A percentile compares a stretch with the other conserved stretches of the same genome.
Conservation (phyloP, 2,797 vertebrate genomes). For the Miichthys miiuy region DNA sequence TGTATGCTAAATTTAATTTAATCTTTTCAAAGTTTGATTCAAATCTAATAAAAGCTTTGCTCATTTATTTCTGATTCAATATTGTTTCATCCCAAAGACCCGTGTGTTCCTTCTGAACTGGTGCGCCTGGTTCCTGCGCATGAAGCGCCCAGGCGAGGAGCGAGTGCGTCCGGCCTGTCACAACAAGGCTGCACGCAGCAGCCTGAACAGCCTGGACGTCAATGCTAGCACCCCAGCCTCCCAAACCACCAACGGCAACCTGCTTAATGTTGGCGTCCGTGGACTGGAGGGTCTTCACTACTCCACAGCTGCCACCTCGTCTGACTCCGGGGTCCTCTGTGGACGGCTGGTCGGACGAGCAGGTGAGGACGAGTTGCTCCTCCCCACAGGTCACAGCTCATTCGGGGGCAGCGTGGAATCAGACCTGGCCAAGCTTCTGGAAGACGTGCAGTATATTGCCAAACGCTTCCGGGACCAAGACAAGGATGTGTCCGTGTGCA, state of each 20-base stretch:
- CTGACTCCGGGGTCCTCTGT: conserved; percentile 78
- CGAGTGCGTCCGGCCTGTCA: conserved; percentile 89
- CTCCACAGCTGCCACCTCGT: conserved; percentile 68
- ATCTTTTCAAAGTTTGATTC: not conserved
- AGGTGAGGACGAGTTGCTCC: conserved; percentile 78
- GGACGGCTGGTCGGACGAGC: conserved; percentile 57
- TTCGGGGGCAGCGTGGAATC: conserved; percentile 53
- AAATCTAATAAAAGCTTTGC: not conserved
- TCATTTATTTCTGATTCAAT: not conserved
- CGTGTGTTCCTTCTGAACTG: conserved; percentile 94
- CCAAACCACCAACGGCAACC: conserved; percentile 86
- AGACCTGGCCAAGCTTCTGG: conserved; percentile 86
- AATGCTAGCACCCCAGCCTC: conserved; percentile 80
- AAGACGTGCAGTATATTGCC: conserved; percentile 91
- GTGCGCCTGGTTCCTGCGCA: conserved; percentile 97
- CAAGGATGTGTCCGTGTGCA: conserved; percentile 87
- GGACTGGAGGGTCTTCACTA: conserved; percentile 88
- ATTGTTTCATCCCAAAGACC: conserved; percentile 81
- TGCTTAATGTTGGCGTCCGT: conserved; percentile 90
- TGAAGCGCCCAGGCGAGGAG: conserved; percentile 94
- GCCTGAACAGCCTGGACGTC: conserved; percentile 90
- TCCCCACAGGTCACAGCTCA: conserved; percentile 65
- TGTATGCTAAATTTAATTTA: not conserved
- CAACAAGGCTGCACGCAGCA: conserved; percentile 87
- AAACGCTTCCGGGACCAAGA: conserved; percentile 91